These are phyloP conservation scores for Drosophila affinis DNA, from an alignment of 2,888 invertebrate genomes.

Conservation along the genomic window DNA sequence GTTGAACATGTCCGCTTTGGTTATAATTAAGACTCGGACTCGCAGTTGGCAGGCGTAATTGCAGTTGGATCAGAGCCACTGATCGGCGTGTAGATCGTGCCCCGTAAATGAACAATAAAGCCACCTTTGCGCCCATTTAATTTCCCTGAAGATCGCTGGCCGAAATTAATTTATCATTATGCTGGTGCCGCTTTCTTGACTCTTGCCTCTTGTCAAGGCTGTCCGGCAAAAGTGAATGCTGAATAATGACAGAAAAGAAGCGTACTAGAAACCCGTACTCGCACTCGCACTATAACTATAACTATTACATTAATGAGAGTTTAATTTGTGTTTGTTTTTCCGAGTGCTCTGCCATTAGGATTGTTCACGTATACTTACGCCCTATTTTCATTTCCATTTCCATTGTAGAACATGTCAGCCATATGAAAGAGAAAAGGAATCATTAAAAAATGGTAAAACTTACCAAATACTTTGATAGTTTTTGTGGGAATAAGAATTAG, in stretches of 20 bases:
- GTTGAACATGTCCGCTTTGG: conserved; percentile 81
- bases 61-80: conserved; percentile 31
- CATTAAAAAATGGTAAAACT: conserved; percentile 12
- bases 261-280: too few relatives aligned
- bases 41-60: conserved; percentile 14
- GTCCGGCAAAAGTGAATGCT: conserved; percentile 8
- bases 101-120: not conserved
- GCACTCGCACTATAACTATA: too few relatives aligned
- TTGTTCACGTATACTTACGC: conserved; percentile 64
- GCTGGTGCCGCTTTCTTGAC: conserved; percentile 43
- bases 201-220: conserved; percentile 42
- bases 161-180: conserved; percentile 62
- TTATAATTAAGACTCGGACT: conserved; percentile 65
- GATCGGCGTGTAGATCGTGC: conserved; percentile 18
- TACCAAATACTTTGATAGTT: too few relatives aligned
- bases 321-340: conserved; percentile 70
- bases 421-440: conserved; percentile 20
- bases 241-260: conserved; percentile 2
- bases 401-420: conserved; percentile 18
- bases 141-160: conserved; percentile 50
- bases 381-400: conserved; percentile 35
- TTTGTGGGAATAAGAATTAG: not conserved
- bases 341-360: conserved; percentile 21
- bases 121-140: conserved; percentile 27
- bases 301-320: conserved; percentile 51